Percentiles rank a stretch among this genome's conserved stretches.
Conservation (phyloP, 2,888 invertebrate species). For the Pantelozetes paolii region DNA sequence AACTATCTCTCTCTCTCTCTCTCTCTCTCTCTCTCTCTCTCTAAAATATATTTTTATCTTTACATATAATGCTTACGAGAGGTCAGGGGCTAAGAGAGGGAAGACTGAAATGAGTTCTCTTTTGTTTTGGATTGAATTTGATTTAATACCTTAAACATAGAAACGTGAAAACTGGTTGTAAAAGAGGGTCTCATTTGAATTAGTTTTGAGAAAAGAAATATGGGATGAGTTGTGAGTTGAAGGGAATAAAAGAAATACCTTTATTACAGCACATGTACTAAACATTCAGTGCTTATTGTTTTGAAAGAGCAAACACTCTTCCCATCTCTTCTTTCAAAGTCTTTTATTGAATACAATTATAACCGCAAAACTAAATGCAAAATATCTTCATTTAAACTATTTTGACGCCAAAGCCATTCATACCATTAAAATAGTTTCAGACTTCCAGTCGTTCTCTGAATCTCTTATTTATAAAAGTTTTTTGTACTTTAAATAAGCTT, state of each 20-base stretch:
- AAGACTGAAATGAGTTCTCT: constrained; percentile 9
- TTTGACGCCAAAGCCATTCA: not conserved
- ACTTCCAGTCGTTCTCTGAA: not conserved
- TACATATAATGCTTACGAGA: not conserved
- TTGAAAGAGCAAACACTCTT: not conserved
- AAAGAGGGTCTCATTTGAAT: not conserved
- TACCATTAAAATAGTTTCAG: not conserved
- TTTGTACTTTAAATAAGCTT: not conserved
- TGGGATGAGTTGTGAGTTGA: not conserved
- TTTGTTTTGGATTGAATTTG: constrained; percentile 24
- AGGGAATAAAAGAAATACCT: constrained; percentile 20
- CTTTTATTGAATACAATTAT: not conserved
- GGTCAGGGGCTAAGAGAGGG: constrained; percentile 8
- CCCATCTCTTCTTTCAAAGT: not conserved
- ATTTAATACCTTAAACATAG: not conserved
- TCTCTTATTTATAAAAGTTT: not conserved
- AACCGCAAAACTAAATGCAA: not conserved
- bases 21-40: not conserved
- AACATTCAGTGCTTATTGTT: not conserved
- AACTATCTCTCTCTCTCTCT: not conserved
- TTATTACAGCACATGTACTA: not conserved
- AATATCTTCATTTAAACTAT: constrained; percentile 23
- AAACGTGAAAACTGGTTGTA: constrained; percentile 12
- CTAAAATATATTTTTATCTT: not conserved
- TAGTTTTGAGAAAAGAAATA: not conserved